Conservation (phyloP, 2,888 invertebrate species). For the Hipparchia semele region DNA sequence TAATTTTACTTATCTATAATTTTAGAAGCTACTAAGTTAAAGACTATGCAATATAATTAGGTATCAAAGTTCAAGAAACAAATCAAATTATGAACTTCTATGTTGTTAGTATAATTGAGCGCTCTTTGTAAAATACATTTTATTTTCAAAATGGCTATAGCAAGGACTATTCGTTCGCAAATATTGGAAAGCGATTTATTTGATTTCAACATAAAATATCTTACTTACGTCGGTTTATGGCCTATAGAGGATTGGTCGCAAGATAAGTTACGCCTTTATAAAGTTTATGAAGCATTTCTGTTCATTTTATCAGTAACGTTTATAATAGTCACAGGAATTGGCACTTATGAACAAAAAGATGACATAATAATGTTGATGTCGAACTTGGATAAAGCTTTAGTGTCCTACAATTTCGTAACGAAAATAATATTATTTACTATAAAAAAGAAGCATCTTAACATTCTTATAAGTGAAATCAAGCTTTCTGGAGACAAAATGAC, state of each 20-base stretch:
- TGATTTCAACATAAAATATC: slow-evolving; percentile 62
- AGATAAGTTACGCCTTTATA: slow-evolving; percentile 50
- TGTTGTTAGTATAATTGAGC: slow-evolving; percentile 8
- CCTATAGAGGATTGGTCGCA: slow-evolving; percentile 51
- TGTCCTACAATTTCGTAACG: slow-evolving; percentile 58
- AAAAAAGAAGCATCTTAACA: slow-evolving; percentile 52
- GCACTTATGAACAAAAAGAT: slow-evolving; percentile 51
- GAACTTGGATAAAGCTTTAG: slow-evolving; percentile 62
- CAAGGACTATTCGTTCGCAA: slow-evolving; percentile 25
- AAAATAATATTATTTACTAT: slow-evolving; percentile 58
- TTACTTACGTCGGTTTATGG: slow-evolving; percentile 66
- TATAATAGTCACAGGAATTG: slow-evolving; percentile 54
- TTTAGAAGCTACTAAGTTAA: neutral
- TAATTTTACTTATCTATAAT: neutral
- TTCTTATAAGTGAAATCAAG: slow-evolving; percentile 58
- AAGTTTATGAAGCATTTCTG: slow-evolving; percentile 52
- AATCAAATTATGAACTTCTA: slow-evolving; percentile 19
- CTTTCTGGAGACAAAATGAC: slow-evolving; percentile 59
- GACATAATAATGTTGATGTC: slow-evolving; percentile 52
- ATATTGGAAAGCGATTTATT: slow-evolving; percentile 52
- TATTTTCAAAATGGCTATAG: slow-evolving; percentile 35
- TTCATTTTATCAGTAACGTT: slow-evolving; percentile 51
- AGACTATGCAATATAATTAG: neutral
- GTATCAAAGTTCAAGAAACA: slow-evolving; percentile 19
- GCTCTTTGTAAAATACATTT: neutral